Base-by-base conservation (phyloP, 2,113 vertebrate species). In the Oostethus manadensis region DNA sequence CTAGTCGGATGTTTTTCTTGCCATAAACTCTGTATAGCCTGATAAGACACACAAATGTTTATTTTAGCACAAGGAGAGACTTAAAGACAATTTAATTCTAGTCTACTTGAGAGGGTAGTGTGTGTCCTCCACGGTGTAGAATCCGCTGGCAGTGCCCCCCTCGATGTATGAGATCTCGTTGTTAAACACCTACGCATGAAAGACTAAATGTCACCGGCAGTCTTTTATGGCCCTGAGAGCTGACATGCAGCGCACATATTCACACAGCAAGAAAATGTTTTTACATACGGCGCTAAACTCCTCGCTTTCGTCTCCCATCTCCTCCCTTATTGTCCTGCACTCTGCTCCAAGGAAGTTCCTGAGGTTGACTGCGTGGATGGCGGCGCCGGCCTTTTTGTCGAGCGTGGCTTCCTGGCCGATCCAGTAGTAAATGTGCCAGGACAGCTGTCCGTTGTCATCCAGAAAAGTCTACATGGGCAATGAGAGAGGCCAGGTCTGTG, bases 361-460 rank as follows among this genome's bases (percentile, higher is more conserved):
- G 62, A 99, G 92, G 81, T 98, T 98, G 82, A 99, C 97, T 0
- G 97, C 92, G 0, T 99, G 97, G 79, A 99, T 99, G 79, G 96
- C 96, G 0, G 97, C 86, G 60, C 97, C 92, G 0, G 97, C 97
- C 70, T 99, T 99, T 89, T 99, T 99, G 85, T 98, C 97, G 3
- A 99, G 84, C 0, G 96, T 94, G 77, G 96, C 87, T 8, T 96
- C 94, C 85, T 96, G 94, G 1, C 97, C 97, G 0, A 99, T 99
- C 97, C 97, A 99, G 88, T 98, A 98, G 80, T 82, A 98, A 78
- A 99, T 98, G 64, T 96, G 88, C 96, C 96, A 99, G 87, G 20
- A 94, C 50, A 98, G 72, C 1, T 93, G 88, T 1, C 94, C 90
- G 0, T 92, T 98, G 20, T 97, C 94, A 2, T 98, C 97, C 79